Evolutionary conservation across 2,113 vertebrate species (phyloP), one percentile per base, ranked within the genome.

Genomic region (Nannobrachium achirus): DNA sequence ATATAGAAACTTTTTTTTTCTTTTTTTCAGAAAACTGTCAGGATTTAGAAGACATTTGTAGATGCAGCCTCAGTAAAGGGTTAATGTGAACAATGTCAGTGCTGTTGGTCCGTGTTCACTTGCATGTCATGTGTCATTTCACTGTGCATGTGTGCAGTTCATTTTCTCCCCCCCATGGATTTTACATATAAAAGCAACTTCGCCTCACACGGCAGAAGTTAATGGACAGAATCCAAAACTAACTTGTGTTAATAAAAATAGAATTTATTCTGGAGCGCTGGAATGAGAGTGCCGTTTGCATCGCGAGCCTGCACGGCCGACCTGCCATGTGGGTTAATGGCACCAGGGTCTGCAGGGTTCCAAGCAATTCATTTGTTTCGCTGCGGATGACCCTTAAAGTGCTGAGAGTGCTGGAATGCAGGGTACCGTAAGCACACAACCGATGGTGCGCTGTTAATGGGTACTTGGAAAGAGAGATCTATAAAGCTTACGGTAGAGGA

Each of bases 361-460:
- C 18, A n/a, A 46, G 20, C 16, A 61, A 58, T 74, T 78, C 42
- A 76, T 80, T 71, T 49, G 20, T 59, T 69, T 74, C 57, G 45
- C 42, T 48, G n/a, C 52, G 62, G 40, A 67, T 67, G 55, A 79
- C 60, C 82, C 78, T 69, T 11, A 62, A 80, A 80, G 69, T 75
- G 75, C 73, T 74, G 74, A 80, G 56, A 50, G 10, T 58, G 73
- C 63, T 46, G 45, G 50, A 83, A 57, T 46, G 13, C 15, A 52
- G n/a, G 56, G 60, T 45, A 56, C 41, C 14, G 16, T 0, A 33
- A 33, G 25, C 25, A 33, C 25, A 5, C 25, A 33, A 33, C 25
- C 25, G 7, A 60, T 44, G 56, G 48, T 8, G 0, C 18, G 46
- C 60, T 1, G 4, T 59, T 75, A 79, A 75, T 73, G 69, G 75